These are phyloP conservation scores for Columba guinea DNA, from an alignment of 2,797 vertebrate species.

Conservation along the genomic window DNA sequence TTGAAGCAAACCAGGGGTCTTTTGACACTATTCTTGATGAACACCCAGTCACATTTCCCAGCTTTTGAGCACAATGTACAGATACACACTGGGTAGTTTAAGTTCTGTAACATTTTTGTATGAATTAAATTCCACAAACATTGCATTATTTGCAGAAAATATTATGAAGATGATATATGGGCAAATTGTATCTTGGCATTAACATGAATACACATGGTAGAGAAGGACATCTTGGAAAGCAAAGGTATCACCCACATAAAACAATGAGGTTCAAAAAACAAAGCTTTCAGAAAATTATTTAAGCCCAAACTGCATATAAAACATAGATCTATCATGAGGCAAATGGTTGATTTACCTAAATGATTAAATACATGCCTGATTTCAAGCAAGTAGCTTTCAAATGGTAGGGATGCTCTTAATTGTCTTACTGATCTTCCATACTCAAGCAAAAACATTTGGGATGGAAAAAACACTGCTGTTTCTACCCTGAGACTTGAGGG, in stretches of 20 bases:
- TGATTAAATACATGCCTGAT: neutral
- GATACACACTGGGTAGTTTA: neutral
- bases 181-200: neutral
- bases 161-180: neutral
- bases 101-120: neutral
- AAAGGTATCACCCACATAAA: neutral
- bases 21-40: neutral
- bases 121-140: neutral
- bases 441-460: accelerated
- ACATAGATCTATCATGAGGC: neutral
- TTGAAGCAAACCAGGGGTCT: neutral
- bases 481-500: neutral
- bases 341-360: neutral
- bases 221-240: neutral
- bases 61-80: neutral
- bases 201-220: neutral
- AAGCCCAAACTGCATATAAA: neutral
- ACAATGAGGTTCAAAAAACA: neutral
- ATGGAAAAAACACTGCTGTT: neutral
- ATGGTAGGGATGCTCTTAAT: neutral
- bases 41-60: neutral
- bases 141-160: neutral
- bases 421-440: neutral
- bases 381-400: neutral
- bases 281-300: neutral